Base-by-base conservation (phyloP, 2,113 vertebrate genomes). In the Phoxinus phoxinus region DNA sequence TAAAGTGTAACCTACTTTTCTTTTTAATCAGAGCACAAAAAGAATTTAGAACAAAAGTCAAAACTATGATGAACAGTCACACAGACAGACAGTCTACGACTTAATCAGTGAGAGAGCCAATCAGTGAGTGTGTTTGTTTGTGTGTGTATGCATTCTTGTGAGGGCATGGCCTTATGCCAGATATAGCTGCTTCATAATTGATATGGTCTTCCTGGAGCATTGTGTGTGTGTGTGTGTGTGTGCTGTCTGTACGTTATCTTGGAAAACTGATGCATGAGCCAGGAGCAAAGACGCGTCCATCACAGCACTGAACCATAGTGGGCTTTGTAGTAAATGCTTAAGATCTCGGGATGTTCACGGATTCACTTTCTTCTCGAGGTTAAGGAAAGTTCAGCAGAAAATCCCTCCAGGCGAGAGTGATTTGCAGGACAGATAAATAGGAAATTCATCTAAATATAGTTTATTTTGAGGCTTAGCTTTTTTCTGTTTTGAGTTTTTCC, bases 271-370 rank as follows among this genome's bases (percentile, higher is more conserved):
- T 27, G 79, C 59, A 46, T 67, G 61, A 67, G 25, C 44, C 44
- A n/a, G 23, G 27, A 83, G 30, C 67, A 83, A 72, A 72, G 67
- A 83, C 23, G 7, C 72, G 30, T 41, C 81, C 48, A 83, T 82
- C 80, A 82, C 80, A 51, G 23, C 65, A 41, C 1, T 83, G 48
- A 83, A 35, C 25, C 67, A 58, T 41, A 67, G 81, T 73, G 30
- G 23, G 81, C 81, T 83, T 83, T 83, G 67, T 72, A 37, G 67
- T 41, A 67, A 72, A 72, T 72, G 63, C 63, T 37, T 69, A 48
- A 82, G 80, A 82, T 72, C 30, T 25, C 23, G 48, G 76, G 51
- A 58, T 53, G 58, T 37, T 83, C 48, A 58, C 23, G 0, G 51
- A 58, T 79, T 17, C 27, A 10, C 79, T 82, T 82, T 88, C 51